Evolutionary conservation across 2,888 invertebrate genomes (phyloP).

Genomic region (Papilio elwesi): DNA sequence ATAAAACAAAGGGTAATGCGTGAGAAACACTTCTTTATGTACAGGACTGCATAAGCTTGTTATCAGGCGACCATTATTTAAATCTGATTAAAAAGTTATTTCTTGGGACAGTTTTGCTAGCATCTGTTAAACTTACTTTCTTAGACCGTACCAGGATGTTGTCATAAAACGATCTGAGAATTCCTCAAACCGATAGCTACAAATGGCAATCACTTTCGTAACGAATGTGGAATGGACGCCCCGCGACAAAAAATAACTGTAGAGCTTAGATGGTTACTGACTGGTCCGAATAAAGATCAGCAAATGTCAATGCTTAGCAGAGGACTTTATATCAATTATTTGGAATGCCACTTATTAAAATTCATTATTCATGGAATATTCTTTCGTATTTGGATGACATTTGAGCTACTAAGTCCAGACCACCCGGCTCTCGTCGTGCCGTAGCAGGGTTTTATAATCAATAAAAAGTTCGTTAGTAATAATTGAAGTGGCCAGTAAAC

Average conservation of each 20-base stretch:
- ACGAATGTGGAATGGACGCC: too few species aligned
- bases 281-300: too few species aligned
- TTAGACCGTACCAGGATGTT: not conserved
- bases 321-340: not conserved
- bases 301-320: too few species aligned
- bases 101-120: not conserved
- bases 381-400: constrained; percentile 21
- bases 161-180: not conserved
- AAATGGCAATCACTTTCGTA: too few species aligned
- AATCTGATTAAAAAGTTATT: not conserved
- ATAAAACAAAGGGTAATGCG: constrained; percentile 29
- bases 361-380: constrained; percentile 15
- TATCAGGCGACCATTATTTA: not conserved
- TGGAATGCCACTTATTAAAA: not conserved
- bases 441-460: constrained; percentile 24
- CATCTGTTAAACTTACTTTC: not conserved
- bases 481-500: constrained; percentile 27
- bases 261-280: too few species aligned
- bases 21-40: constrained; percentile 7
- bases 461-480: constrained; percentile 36
- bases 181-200: too few species aligned
- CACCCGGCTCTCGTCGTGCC: not conserved
- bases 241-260: too few species aligned
- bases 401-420: constrained; percentile 19
- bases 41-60: constrained; percentile 12